Evolutionary conservation across 2,888 invertebrate genomes (phyloP), one percentile per base, ranked within the genome.

Genomic region (Eledona agricola): DNA sequence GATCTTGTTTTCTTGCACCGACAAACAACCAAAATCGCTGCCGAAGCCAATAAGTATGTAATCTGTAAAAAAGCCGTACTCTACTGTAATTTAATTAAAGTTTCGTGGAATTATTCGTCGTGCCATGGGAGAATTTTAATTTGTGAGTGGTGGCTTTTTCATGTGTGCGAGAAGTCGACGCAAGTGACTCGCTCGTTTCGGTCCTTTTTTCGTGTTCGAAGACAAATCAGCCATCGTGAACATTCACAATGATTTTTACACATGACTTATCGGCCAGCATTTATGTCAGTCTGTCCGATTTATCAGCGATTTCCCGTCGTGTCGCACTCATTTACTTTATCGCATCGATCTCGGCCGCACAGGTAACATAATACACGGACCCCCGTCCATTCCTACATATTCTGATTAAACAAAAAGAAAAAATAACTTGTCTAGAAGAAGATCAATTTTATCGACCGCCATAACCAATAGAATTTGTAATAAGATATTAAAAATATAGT

Each of bases 291-390:
- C 52, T 47, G 46, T 57, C 52, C 49, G 46, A 58, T 51, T 51
- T 54, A 51, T 57, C 53, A 42, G 46, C 58, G 45, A 58, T 55
- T 62, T 53, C 58, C 47, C 50, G 43, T 43, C 43, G 55, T 54
- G 57, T 60, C 53, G 55, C 58, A 57, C 52, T 53, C 43, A 50
- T 55, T 60, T 52, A 58, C 53, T 50, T 61, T 61, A 61, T 61
- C 58, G 51, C 47, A 54, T 52, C 55, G 59, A 61, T 61, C 57
- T 32, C 50, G 59, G 55, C 60, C 61, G 53, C 59, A 55, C 55
- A 57, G 59, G 59, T 59, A 59, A 59, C 42, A 28, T 42, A 55
- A 59, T 51, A 59, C 47, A 45, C 28, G 57, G 32, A 13, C 31
- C 26, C 31, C 25, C 32, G 38, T 45, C n/a, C 45, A 32, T 45